Conservation (phyloP, 2,888 invertebrate species). For the Plutella xylostella region DNA sequence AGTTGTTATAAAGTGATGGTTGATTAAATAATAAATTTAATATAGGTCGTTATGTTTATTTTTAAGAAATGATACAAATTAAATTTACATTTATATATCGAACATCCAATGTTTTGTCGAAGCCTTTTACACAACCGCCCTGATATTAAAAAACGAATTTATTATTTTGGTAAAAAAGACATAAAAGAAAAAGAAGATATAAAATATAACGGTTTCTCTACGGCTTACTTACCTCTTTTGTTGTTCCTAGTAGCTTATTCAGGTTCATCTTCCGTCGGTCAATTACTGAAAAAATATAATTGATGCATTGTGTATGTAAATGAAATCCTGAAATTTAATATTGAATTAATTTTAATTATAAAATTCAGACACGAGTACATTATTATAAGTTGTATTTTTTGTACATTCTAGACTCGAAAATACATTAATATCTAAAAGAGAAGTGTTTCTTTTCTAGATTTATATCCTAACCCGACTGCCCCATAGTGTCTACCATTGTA, state of each 20-base stretch:
- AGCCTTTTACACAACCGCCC: slow-evolving; percentile 61
- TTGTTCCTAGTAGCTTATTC: slow-evolving; percentile 61
- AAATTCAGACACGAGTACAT: slow-evolving; percentile 66
- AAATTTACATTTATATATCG: slow-evolving; percentile 45
- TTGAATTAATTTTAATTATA: slow-evolving; percentile 47
- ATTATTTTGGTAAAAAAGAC: slow-evolving; percentile 48
- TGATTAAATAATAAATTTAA: slow-evolving; percentile 66
- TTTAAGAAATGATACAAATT: slow-evolving; percentile 47
- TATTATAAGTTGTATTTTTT: slow-evolving; percentile 79
- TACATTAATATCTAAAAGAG: slow-evolving; percentile 73
- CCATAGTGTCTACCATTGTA: too few relatives aligned
- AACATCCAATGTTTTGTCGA: slow-evolving; percentile 48
- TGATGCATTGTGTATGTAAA: slow-evolving; percentile 13
- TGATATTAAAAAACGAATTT: slow-evolving; percentile 64
- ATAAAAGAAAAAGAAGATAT: slow-evolving; percentile 21
- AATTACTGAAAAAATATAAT: slow-evolving; percentile 38
- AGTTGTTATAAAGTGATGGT: slow-evolving; percentile 72
- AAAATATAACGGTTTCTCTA: slow-evolving; percentile 23
- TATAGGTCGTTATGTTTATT: slow-evolving; percentile 67
- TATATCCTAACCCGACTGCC: too few relatives aligned
- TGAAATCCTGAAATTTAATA: slow-evolving; percentile 38
- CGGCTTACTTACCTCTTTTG: slow-evolving; percentile 37
- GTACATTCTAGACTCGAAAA: slow-evolving; percentile 82
- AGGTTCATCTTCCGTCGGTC: slow-evolving; percentile 47
- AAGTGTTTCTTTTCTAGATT: slow-evolving; percentile 31